These are phyloP conservation scores for Dinocampus coccinellae DNA, from an alignment of 2,888 invertebrate genomes.

Conservation along the genomic window DNA sequence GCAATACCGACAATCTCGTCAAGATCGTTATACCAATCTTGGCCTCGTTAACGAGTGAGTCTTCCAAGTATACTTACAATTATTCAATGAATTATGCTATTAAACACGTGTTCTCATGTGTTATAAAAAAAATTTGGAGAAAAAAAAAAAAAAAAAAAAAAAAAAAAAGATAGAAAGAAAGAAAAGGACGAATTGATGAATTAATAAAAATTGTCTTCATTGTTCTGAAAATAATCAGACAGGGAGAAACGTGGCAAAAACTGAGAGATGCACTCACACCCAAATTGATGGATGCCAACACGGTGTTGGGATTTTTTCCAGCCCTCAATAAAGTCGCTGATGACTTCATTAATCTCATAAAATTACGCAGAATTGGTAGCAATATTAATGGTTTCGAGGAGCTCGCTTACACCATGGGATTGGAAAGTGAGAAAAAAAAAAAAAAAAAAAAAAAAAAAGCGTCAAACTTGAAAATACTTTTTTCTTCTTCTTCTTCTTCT, in stretches of 20 bases:
- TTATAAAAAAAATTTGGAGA: no score
- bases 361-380: constrained; percentile 69
- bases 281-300: constrained; percentile 81
- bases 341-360: constrained; percentile 80
- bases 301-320: constrained; percentile 81
- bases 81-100: not conserved
- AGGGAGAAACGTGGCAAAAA: constrained; percentile 84
- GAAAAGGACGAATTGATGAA: constrained; percentile 34
- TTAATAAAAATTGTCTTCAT: constrained; percentile 11
- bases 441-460: not conserved
- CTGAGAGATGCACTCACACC: constrained; percentile 81
- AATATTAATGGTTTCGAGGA: constrained; percentile 76
- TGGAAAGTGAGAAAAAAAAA: constrained; percentile 76
- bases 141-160: no score
- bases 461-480: constrained; percentile 19
- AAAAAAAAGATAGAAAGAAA: not conserved
- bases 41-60: constrained; percentile 88
- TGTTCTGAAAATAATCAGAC: constrained; percentile 69
- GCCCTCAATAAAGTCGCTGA: constrained; percentile 82
- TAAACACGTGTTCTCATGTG: not conserved
- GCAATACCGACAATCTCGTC: constrained; percentile 79
- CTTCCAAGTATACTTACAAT: constrained; percentile 4
- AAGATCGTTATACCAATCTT: constrained; percentile 84
- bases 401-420: constrained; percentile 81
- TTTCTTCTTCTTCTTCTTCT: constrained; percentile 27